Base-by-base conservation (phyloP, 2,888 invertebrate genomes). In the Catocala nupta region DNA sequence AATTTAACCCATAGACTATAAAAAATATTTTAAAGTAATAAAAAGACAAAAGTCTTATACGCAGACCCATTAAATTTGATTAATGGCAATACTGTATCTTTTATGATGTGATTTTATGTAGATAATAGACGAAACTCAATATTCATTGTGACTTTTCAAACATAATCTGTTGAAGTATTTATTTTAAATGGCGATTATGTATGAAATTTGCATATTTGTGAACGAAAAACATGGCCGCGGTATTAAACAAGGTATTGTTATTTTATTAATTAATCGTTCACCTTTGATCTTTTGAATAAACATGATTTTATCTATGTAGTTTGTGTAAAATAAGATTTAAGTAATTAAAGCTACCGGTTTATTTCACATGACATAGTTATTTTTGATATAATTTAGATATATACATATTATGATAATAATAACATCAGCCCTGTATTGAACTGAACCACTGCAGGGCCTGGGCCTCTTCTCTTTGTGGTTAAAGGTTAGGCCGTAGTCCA, bases 61-160 rank as follows among this genome's bases (percentile, higher is more conserved):
- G 61, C 50, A 61, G 9, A 8, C 44, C 65, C 59, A 73, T 75
- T 76, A 80, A 80, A 67, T 59, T 65, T 75, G 79, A 81, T 81
- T 80, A 66, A 81, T 78, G 44, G 58, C 43, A 12, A n/a, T 62
- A 55, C 74, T 78, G 68, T 65, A 62, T 62, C 52, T 57, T 70
- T 75, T 70, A 72, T 75, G 60, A 72, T 66, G 49, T 50, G 50
- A 49, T 59, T 73, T 71, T 70, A 73, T 65, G 34, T 55, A 12
- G 61, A 67, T 70, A 73, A 63, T 63, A 73, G 45, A 54, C 65
- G 53, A 71, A 67, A 73, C 66, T 76, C 69, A 71, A 70, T 59
- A 70, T 65, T 47, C 33, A 64, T 70, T 13, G 36, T 49, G 16
- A 62, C 49, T 50, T 63, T 67, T 71, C 62, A 63, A 74, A 70